phyloP scores from a whole-genome alignment of 2,888 invertebrate species.

The Idaea dimidiata region DNA sequence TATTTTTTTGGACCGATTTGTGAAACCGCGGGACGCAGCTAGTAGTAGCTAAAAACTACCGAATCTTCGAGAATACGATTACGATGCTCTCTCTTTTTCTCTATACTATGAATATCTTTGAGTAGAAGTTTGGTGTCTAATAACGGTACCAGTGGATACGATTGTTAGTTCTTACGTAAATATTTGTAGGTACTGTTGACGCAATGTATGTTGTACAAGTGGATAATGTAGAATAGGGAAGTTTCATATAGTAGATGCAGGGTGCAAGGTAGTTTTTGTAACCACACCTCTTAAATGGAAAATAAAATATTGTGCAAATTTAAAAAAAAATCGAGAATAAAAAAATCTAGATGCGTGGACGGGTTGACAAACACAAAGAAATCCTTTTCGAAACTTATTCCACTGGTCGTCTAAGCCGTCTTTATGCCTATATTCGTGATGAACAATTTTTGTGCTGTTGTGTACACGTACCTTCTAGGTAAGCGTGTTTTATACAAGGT shows the following conservation, averaged over 20 bases:
- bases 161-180: background rate
- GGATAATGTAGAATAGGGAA: constrained; percentile 14
- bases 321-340: too few relatives aligned
- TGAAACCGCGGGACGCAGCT: too few relatives aligned
- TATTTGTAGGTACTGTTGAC: constrained; percentile 6
- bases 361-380: too few relatives aligned
- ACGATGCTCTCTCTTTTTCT: background rate
- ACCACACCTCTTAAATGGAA: background rate
- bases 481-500: too few relatives aligned
- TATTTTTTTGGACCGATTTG: too few relatives aligned
- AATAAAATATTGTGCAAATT: background rate
- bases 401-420: too few relatives aligned
- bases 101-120: background rate
- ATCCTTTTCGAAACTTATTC: too few relatives aligned
- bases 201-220: constrained; percentile 30
- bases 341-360: too few relatives aligned
- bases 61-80: background rate
- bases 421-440: too few relatives aligned
- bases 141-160: background rate
- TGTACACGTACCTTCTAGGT: too few relatives aligned
- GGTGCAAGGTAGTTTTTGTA: background rate
- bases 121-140: background rate
- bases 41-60: too few relatives aligned
- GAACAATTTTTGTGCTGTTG: too few relatives aligned
- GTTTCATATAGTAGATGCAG: constrained; percentile 6